Base-by-base conservation (phyloP, 2,113 vertebrate species). In the Shinisaurus crocodilurus region DNA sequence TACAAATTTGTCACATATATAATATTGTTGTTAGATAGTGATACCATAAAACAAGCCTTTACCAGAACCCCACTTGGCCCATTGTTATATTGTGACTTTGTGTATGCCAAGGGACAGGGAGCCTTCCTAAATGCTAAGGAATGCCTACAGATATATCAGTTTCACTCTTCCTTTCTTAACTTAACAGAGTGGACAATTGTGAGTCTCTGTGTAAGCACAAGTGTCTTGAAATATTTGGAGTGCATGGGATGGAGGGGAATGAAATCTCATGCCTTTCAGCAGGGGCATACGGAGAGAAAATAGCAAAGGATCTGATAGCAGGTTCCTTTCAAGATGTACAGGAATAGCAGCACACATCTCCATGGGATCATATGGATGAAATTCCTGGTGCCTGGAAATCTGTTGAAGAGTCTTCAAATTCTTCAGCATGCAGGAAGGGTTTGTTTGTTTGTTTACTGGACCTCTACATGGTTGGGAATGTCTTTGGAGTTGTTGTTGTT, bases 261-360 rank as follows among this genome's bases (percentile, higher is more conserved):
- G 96, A 96, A 96, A 96, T 96, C 94, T 95, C 93, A 96, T 0
- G 94, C 96, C 96, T 92, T 92, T 93, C 93, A 89, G 95, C 90
- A 92, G 67, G 88, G 94, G 90, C 88, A 92, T 90, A 87, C 43
- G 88, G 92, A 96, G 89, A 95, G 93, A 96, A 96, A 96, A 96
- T 96, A 96, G 93, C 96, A 95, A 91, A 95, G 96, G 95, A 96
- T 96, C 96, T 96, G 92, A 91, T 96, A 93, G 96, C 96, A 96
- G 95, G 85, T 94, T 96, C 96, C 95, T 96, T 95, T 96, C 95
- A 96, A 96, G 96, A 96, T 77, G 0, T 93, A 95, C 95, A 95
- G 90, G 95, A 96, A 96, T 96, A 96, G 95, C 95, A 94, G 94
- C 95, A 93, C 92, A 86, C 87, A 95, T 96, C 95, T 95, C 90